Conservation (phyloP, 2,797 vertebrate species). For the Dermochelys coriacea region DNA sequence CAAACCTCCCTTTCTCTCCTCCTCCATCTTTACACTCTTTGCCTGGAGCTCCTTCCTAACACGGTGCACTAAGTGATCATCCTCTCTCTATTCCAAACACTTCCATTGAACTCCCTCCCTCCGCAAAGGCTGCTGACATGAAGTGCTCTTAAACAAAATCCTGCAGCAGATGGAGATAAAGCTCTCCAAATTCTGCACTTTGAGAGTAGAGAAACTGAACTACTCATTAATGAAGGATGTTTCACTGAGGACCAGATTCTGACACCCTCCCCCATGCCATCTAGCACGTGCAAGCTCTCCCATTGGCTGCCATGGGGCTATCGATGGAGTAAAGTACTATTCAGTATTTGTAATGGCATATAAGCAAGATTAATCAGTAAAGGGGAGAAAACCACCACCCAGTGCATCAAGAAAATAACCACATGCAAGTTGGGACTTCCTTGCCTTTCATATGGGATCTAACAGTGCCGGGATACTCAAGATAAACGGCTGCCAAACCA, state of each 20-base stretch:
- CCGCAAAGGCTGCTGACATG: neutral
- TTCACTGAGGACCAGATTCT: neutral
- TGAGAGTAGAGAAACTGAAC: neutral
- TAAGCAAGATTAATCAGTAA: neutral
- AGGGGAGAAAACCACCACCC: neutral
- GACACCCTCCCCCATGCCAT: neutral
- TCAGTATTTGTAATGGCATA: neutral
- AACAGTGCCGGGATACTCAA: slow-evolving; percentile 29
- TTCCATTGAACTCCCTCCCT: neutral
- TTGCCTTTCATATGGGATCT: slow-evolving; percentile 11
- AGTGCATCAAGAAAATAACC: neutral
- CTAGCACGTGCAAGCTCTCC: neutral
- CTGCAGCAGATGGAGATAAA: neutral
- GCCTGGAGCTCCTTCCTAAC: neutral
- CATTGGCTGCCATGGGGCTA: neutral
- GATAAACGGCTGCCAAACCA: neutral
- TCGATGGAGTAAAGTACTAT: neutral
- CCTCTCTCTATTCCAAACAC: neutral
- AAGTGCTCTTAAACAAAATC: neutral
- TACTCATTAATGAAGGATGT: neutral
- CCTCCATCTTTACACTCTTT: neutral
- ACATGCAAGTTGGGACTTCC: slow-evolving; percentile 5
- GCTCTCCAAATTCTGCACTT: neutral
- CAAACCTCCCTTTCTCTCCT: neutral
- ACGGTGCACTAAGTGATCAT: neutral